phyloP scores from a whole-genome alignment of 1,140 invertebrate genomes.

The Papilio polyxenes region DNA sequence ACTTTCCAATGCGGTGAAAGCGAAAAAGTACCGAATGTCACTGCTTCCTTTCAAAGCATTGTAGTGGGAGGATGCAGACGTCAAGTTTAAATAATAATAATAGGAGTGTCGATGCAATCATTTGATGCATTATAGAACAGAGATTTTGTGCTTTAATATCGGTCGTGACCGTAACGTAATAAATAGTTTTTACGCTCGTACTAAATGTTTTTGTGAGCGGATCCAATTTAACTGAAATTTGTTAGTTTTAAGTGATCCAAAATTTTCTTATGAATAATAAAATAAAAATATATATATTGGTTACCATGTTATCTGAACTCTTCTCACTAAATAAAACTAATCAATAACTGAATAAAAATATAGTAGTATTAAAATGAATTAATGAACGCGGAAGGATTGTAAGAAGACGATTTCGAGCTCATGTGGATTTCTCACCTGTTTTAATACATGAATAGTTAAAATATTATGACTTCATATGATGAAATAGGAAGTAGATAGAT shows the following conservation, averaged over 20 bases:
- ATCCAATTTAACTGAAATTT: slow-evolving; percentile 4
- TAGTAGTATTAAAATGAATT: not conserved
- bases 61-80: slow-evolving; percentile 74
- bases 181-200: not conserved
- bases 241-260: not conserved
- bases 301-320: not conserved
- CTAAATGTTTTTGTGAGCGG: not conserved
- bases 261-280: not conserved
- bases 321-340: not conserved
- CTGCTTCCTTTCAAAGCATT: slow-evolving; percentile 78
- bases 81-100: slow-evolving; percentile 70
- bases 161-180: slow-evolving; percentile 17
- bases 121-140: slow-evolving; percentile 13
- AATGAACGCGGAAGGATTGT: not conserved
- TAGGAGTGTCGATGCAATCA: slow-evolving; percentile 37
- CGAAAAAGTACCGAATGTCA: slow-evolving; percentile 79
- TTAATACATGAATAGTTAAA: slow-evolving; percentile 20
- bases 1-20: slow-evolving; percentile 81
- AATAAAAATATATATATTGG: not conserved
- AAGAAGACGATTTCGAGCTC: not conserved
- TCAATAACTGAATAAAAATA: not conserved
- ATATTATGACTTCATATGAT: slow-evolving; percentile 37
- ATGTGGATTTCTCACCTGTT: slow-evolving; percentile 11
- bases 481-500: slow-evolving; percentile 68
- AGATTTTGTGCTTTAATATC: slow-evolving; percentile 20